Base-by-base conservation (phyloP, 1,140 invertebrate genomes). In the Drosophila elegans region DNA sequence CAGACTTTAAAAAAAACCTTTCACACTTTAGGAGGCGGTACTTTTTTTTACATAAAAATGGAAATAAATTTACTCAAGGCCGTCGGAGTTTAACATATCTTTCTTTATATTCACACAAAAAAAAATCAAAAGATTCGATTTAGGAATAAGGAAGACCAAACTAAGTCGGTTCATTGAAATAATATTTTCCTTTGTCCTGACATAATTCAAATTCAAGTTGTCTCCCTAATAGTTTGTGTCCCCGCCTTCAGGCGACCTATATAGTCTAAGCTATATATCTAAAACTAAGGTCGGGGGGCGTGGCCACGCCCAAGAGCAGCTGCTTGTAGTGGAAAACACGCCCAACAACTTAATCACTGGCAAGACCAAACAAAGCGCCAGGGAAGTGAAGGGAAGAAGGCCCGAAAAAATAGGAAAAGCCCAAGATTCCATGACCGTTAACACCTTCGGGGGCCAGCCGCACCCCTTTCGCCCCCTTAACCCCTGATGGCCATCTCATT, bases 301-400 rank as follows among this genome's bases (percentile, higher is more conserved):
- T 66, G 45, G 48, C 48, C 48, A 56, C 46, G 49, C 36, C 56
- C 57, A 42, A 27, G 62, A 83, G 63, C 80, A 85, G 77, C 78
- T 84, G 77, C 77, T 67, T 62, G 69, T 73, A 44, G 74, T 45
- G 38, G 11, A 10, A 12, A 56, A 64, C 81, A 84, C 81, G 81
- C 81, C 81, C 81, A 52, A 59, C 60, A 78, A 74, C 82, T 84
- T 85, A 86, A 84, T 84, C 81, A 84, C 67, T 59, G 62, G 56
- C 81, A 45, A 59, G 25, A 32, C 27, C 41, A 32, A 39, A 48
- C 45, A 59, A 59, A 32, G 25, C 45, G 51, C 16, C 6, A 54
- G 10, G 41, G 32, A 61, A n/a, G 25, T 3, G 13, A 21, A 21
- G 12, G 21, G 16, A 49, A 16, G 34, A 25, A 41, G 21, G n/a